Evolutionary conservation across 2,888 invertebrate genomes (phyloP), one percentile per base, ranked within the genome.

Genomic region (Pseudococcus viburni): DNA sequence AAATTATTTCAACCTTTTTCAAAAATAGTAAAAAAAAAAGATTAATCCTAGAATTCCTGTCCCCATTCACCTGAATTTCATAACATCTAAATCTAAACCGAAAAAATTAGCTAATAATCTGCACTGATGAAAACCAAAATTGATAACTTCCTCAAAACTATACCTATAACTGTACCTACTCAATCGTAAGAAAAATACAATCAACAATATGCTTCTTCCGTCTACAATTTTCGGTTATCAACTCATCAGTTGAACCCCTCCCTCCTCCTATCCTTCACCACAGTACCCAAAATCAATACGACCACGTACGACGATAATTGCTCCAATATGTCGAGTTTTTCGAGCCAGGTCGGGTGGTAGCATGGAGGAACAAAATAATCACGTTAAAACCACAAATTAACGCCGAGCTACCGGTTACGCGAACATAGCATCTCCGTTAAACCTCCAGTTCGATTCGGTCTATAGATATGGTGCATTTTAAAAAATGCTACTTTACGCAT

Each of bases 301-400:
- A 64, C 64, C 64, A 64, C 64, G 22, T 22, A 64, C 22, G 22
- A 64, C 12, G 22, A 64, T 64, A 22, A 64, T 64, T 64, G 64
- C 19, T 64, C 19, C 64, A 22, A 64, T 64, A 64, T 64, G 64
- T 64, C 19, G 19, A 64, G 19, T 7, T 22, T 5, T 15, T 59
- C 59, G n/a, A 15, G 59, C 15, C 64, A 22, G 22, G 1, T 8
- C 1, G 9, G 64, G 64, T 22, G 0, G 22, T 4, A 22, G 3
- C 9, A 12, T 1, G 22, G 64, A 15, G n/a, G 12, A 46, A 42
- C 42, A 80, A 80, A 80, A n/a, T 80, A 80, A 80, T 46, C 46
- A 83, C 80, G 19, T 73, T 46, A 83, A 46, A 83, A 83, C 46
- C 80, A 83, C 80, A 83, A 83, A 83, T 83, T 46, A 83, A 83